Evolutionary conservation across 2,888 invertebrate genomes (phyloP).

Genomic region (Tenthredo mesomela): DNA sequence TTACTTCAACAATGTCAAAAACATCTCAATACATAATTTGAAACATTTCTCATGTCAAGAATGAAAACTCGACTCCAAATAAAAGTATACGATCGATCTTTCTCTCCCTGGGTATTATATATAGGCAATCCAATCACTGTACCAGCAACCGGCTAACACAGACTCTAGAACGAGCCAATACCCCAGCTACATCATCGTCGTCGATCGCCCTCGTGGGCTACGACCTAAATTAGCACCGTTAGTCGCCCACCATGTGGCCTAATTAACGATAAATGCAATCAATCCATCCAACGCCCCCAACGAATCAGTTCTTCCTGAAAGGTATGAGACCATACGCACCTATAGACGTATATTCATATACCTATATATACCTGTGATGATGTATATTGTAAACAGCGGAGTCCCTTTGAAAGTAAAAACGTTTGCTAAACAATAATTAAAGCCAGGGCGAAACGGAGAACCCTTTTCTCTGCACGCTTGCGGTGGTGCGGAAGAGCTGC

Average conservation of each 20-base stretch:
- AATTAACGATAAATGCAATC: conserved; percentile 48
- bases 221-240: conserved; percentile 44
- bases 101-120: conserved; percentile 30
- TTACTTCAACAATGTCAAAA: not conserved
- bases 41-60: not conserved
- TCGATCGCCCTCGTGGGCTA: conserved; percentile 38
- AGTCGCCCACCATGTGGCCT: conserved; percentile 36
- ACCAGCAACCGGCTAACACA: conserved; percentile 44
- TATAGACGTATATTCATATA: not conserved
- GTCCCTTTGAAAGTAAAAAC: not conserved
- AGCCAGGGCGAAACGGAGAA: not conserved
- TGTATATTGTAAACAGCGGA: not conserved
- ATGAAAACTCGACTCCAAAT: conserved; percentile 19
- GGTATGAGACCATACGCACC: not conserved
- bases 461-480: not conserved
- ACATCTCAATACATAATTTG: not conserved
- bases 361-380: not conserved
- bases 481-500: not conserved
- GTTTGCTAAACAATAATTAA: not conserved
- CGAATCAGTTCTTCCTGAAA: not conserved
- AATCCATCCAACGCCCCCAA: conserved; percentile 1
- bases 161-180: not conserved
- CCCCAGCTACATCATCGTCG: not conserved
- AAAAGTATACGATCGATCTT: conserved; percentile 40
- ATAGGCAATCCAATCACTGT: conserved; percentile 42